Evolutionary conservation across 2,113 vertebrate genomes (phyloP).

Genomic region (Paraplagusia blochii): DNA sequence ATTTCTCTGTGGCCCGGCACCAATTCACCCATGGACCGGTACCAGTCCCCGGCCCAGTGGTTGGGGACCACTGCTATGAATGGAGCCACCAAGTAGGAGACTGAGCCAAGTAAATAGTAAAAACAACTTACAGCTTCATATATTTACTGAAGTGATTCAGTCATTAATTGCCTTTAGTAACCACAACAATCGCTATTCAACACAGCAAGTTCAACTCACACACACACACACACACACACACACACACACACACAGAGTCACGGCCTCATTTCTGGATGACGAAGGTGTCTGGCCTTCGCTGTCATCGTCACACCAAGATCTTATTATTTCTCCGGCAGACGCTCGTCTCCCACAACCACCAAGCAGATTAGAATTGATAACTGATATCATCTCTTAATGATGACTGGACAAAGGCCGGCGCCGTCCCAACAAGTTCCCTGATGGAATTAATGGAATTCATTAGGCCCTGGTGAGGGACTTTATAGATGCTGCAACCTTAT

Average conservation of each 20-base stretch:
- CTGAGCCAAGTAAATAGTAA: too few relatives aligned
- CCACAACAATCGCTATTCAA: neutral
- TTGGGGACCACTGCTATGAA: too few relatives aligned
- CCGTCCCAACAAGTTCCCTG: constrained; percentile 64
- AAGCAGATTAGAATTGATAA: constrained; percentile 77
- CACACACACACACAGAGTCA: constrained; percentile 2
- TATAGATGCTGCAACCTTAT: constrained; percentile 68
- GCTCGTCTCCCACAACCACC: constrained; percentile 48
- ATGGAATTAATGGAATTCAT: constrained; percentile 78
- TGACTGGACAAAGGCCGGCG: constrained; percentile 68
- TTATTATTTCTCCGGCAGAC: constrained; percentile 56
- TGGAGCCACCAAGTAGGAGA: too few relatives aligned
- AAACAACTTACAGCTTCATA: neutral
- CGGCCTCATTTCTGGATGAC: constrained; percentile 29
- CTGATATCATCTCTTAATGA: constrained; percentile 73
- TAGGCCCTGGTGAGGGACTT: constrained; percentile 66
- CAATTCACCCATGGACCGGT: too few relatives aligned
- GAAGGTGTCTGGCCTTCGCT: constrained; percentile 37
- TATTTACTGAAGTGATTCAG: neutral
- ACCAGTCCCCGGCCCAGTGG: too few relatives aligned
- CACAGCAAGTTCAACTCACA: neutral
- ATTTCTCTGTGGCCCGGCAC: too few relatives aligned
- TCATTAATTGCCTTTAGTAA: neutral
- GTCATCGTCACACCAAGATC: constrained; percentile 47
- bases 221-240: neutral